Base-by-base conservation (phyloP, 2,113 vertebrate genomes). In the Gasterosteus aculeatus region DNA sequence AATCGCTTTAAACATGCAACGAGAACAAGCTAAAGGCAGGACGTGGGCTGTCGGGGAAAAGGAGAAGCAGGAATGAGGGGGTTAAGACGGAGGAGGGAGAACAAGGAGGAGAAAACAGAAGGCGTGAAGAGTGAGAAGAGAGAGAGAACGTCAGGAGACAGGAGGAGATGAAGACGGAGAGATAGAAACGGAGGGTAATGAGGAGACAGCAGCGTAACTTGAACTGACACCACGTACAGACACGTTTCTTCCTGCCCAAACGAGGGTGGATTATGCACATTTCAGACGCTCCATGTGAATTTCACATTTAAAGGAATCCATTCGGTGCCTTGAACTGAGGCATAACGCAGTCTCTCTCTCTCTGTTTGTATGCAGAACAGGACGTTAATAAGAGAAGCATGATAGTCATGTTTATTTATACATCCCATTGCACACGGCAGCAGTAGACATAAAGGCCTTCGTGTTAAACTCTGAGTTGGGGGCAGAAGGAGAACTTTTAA, bases 141-240 rank as follows among this genome's bases (percentile, higher is more conserved):
- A 86, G 72, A 70, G 74, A 38, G 56, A 76, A 53, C 22, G 69
- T 74, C 72, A 79, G 46, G 84, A 79, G 75, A 86, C 81, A 59
- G 78, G 54, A 62, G 47, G 58, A 82, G 89, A 90, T 84, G 77
- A 85, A 87, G 89, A 89, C 69, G 75, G 83, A 92, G 84, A 56
- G 86, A 85, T 83, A 67, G 76, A 75, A 85, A 54, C 12, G 4
- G 78, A 79, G 84, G 76, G 88, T 85, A 86, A 88, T 83, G 87
- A 70, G 76, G 72, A 85, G 81, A 78, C 80, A 29, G 71, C 69
- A 39, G 56, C 7, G 58, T 46, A 80, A 74, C 56, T 33, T 33
- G 7, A 29, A 56, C 60, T 12, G 46, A 59, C 63, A 42, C 65
- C 72, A 77, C 74, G 64, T 38, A 19, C 42, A 67, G 29, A 72